These are phyloP conservation scores for Selenia dentaria DNA, from an alignment of 2,888 invertebrate genomes.

Conservation along the genomic window DNA sequence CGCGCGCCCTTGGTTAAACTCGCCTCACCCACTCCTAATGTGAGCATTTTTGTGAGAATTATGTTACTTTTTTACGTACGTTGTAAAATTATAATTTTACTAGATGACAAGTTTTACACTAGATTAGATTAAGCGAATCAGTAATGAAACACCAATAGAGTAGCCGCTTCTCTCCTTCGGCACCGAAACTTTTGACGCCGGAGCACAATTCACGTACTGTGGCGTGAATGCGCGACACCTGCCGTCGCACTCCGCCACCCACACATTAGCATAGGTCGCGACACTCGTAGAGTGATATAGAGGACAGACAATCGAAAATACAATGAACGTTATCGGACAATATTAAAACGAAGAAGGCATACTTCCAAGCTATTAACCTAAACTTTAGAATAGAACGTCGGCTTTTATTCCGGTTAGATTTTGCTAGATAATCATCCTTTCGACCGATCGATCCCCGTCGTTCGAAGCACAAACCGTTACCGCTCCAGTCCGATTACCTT, in stretches of 20 bases:
- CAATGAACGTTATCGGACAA: constrained; percentile 82
- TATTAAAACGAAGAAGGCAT: constrained; percentile 79
- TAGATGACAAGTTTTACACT: constrained; percentile 83
- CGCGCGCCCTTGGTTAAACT: constrained; percentile 60
- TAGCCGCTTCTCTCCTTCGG: constrained; percentile 83
- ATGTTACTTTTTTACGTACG: constrained; percentile 80
- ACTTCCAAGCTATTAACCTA: constrained; percentile 81
- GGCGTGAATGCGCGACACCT: constrained; percentile 38
- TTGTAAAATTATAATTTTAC: constrained; percentile 73
- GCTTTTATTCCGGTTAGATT: constrained; percentile 84
- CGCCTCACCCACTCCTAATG: constrained; percentile 76
- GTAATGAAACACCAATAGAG: constrained; percentile 84
- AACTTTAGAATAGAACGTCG: constrained; percentile 80
- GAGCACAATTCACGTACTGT: constrained; percentile 57
- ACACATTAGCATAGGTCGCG: constrained; percentile 76
- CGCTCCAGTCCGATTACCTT: constrained; percentile 73
- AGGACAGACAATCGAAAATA: constrained; percentile 69
- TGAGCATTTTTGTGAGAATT: constrained; percentile 82
- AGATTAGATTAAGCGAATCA: constrained; percentile 83
- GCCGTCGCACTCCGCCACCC: constrained; percentile 39
- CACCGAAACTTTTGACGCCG: constrained; percentile 77
- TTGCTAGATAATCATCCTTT: constrained; percentile 80
- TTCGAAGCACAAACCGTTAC: constrained; percentile 80
- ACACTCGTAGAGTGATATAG: constrained; percentile 80
- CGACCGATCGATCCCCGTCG: constrained; percentile 67